These are phyloP conservation scores for Ectropis crepuscularia DNA, from an alignment of 2,888 invertebrate genomes.

Conservation along the genomic window DNA sequence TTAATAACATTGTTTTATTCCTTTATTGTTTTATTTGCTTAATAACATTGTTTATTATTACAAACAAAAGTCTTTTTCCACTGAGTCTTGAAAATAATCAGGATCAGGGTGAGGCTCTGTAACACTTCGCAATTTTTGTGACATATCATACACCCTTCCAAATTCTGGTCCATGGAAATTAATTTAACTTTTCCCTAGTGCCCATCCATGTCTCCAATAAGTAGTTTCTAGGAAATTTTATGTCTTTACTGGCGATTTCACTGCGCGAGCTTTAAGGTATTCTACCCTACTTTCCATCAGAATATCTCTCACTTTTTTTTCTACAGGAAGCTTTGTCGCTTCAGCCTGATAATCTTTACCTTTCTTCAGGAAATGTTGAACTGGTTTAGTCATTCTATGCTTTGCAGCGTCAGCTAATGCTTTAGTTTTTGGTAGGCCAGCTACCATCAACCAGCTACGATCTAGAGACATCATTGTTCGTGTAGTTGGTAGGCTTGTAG, in stretches of 20 bases:
- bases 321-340: background rate
- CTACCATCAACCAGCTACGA: background rate
- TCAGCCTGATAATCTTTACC: background rate
- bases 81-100: background rate
- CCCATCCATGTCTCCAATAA: slow-evolving; percentile 46
- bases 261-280: slow-evolving; percentile 40
- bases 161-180: background rate
- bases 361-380: no score
- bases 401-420: slow-evolving; percentile 4
- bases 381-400: slow-evolving; percentile 19
- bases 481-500: background rate
- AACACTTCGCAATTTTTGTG: background rate
- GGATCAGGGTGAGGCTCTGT: background rate
- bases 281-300: slow-evolving; percentile 30
- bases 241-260: slow-evolving; percentile 40
- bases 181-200: slow-evolving; percentile 29
- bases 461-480: background rate
- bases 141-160: background rate
- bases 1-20: background rate
- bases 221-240: slow-evolving; percentile 43
- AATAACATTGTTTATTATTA: background rate
- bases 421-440: slow-evolving; percentile 1
- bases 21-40: background rate
- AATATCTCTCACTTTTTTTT: slow-evolving; percentile 17
- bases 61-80: background rate